A percentile compares a stretch with the other conserved stretches of the same genome.
These are phyloP conservation scores for Guaruba guarouba DNA, from an alignment of 2,113 vertebrate genomes.

Conservation along the genomic window DNA sequence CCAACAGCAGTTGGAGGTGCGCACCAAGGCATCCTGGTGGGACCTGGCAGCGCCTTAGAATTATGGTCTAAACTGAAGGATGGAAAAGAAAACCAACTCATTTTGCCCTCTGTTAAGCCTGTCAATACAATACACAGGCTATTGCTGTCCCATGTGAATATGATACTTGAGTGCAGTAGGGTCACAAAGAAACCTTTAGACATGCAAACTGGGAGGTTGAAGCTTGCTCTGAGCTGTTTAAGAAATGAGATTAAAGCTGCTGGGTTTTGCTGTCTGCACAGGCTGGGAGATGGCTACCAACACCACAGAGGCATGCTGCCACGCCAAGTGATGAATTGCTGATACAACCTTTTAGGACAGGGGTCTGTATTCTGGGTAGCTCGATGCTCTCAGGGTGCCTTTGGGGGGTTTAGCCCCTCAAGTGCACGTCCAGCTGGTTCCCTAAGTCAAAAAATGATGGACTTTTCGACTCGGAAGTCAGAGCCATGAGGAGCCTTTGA, in stretches of 20 bases:
- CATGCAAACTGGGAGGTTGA: background rate
- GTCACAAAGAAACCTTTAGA: background rate
- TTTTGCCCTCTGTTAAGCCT: background rate
- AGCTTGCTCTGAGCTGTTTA: background rate
- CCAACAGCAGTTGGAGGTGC: background rate
- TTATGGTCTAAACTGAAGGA: background rate
- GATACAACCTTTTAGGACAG: background rate
- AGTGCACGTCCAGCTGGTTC: background rate
- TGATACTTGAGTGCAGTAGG: too few species aligned
- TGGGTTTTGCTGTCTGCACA: background rate
- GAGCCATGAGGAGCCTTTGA: background rate
- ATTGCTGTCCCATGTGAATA: fast-evolving
- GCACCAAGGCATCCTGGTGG: background rate
- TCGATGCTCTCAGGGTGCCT: background rate
- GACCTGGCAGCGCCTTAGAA: background rate
- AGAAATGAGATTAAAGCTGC: background rate
- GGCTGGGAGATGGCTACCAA: background rate
- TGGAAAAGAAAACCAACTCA: fast-evolving
- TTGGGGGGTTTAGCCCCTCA: background rate
- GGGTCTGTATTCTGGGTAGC: background rate
- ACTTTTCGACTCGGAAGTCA: background rate
- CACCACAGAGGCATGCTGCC: background rate
- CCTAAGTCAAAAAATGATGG: background rate
- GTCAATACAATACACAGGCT: too few species aligned
- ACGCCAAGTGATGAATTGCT: background rate